Evolutionary conservation across 1,140 invertebrate genomes (phyloP).

Genomic region (Ctenoplectra terminalis): DNA sequence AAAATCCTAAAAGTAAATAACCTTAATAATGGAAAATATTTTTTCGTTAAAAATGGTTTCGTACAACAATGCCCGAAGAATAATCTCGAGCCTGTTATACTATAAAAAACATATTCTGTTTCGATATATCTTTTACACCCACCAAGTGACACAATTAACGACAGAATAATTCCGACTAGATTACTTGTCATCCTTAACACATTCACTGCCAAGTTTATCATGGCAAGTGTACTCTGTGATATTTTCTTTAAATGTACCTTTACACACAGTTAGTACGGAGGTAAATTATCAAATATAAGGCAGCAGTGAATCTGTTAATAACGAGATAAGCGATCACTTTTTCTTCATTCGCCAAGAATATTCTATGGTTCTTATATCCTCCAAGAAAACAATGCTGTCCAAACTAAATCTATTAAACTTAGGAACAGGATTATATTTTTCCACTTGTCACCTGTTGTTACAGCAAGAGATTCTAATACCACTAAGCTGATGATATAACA

Average conservation of each 20-base stretch:
- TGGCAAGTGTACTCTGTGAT: neutral
- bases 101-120: constrained; percentile 37
- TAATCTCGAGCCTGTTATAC: too few relatives aligned
- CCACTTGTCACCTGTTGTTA: neutral
- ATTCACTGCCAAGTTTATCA: constrained; percentile 33
- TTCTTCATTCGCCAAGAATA: constrained; percentile 66
- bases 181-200: constrained; percentile 32
- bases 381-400: constrained; percentile 8
- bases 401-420: constrained; percentile 2
- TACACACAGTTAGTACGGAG: neutral
- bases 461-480: neutral
- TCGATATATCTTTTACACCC: neutral
- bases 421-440: neutral
- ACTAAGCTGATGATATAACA: neutral
- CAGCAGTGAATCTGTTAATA: constrained; percentile 49
- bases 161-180: constrained; percentile 39
- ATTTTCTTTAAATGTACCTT: neutral
- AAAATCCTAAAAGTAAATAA: constrained; percentile 8
- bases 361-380: neutral
- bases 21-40: constrained; percentile 9
- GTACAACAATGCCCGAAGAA: neutral
- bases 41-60: neutral
- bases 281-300: constrained; percentile 38
- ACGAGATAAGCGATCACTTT: constrained; percentile 36
- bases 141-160: constrained; percentile 1